A percentile compares a stretch with the other conserved stretches of the same genome.
These are phyloP conservation scores for Contarinia nasturtii DNA, from an alignment of 1,140 invertebrate species.

Conservation along the genomic window DNA sequence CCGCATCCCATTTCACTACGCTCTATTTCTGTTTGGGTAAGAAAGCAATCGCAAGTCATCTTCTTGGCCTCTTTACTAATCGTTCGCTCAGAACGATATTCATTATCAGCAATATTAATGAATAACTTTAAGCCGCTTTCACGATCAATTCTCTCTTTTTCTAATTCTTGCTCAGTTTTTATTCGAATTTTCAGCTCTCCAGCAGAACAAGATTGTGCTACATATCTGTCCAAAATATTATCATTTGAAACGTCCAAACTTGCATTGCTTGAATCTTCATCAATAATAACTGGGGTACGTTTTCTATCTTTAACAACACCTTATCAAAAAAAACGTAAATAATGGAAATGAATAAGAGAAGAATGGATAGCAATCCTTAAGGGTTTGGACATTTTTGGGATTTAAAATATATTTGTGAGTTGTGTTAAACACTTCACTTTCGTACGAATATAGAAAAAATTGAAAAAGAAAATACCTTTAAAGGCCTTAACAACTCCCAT, in stretches of 20 bases:
- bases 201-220: not conserved
- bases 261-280: not conserved
- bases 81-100: conserved; percentile 61
- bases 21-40: conserved; percentile 71
- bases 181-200: not conserved
- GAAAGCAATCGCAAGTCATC: conserved; percentile 90
- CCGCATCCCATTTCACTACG: conserved; percentile 75
- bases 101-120: conserved; percentile 62
- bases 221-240: not conserved
- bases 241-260: not conserved
- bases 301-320: too few relatives aligned
- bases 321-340: too few relatives aligned
- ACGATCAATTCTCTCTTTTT: conserved; percentile 13
- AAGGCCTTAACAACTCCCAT: conserved; percentile 34
- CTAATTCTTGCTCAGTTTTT: conserved; percentile 12
- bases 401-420: too few relatives aligned
- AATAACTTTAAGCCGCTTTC: conserved; percentile 58
- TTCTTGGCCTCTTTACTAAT: conserved; percentile 73
- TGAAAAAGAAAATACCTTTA: too few relatives aligned
- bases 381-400: too few relatives aligned
- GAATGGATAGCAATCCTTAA: too few relatives aligned
- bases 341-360: too few relatives aligned
- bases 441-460: too few relatives aligned
- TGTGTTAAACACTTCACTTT: too few relatives aligned
- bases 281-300: too few relatives aligned